Base-by-base conservation (phyloP, 1,140 invertebrate species). In the Pachypsylla venusta region DNA sequence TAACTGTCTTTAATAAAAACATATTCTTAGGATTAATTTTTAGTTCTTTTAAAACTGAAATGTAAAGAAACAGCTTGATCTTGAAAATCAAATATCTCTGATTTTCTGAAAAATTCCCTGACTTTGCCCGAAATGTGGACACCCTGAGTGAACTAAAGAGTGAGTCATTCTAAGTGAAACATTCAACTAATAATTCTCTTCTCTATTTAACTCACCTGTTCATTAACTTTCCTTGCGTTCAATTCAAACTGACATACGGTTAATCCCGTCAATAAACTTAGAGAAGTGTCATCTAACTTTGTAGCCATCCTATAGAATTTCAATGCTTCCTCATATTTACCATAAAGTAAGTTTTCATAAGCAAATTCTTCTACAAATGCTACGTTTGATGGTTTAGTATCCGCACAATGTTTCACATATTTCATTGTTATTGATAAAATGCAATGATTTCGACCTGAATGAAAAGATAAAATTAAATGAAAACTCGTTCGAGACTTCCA, bases 221-320 rank as follows among this genome's bases (percentile, higher is more conserved):
- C 40, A 13, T 25, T 30, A 2, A 14, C 24, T 22, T 81, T 77
- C 1, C 70, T 74, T 1, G 75, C 73, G 7, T 77, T 78, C 56
- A 71, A 73, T 24, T 70, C 56, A 28, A 92, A 72, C 71, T 92
- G 87, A 73, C 88, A 91, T 14, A 82, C 70, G 14, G 91, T 89
- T 28, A 93, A 73, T 1, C 90, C 89, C 65, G 81, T 79, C 3
- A 93, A 69, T 2, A 89, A 86, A 14, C 77, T 70, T 24, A 92
- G 81, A 42, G 85, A 90, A 4, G 83, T 83, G 60, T 89, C 87
- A 66, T 95, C 87, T 10, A 89, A 72, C 71, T 87, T 86, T 56
- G 86, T 81, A 1, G 89, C 85, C 58, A 79, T 82, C 67, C 82
- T 83, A 70, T 86, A 93, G 67, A 81, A 83, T 54, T 81, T 79